Evolutionary conservation across 2,888 invertebrate species (phyloP).

Genomic region (Graphium colonna): DNA sequence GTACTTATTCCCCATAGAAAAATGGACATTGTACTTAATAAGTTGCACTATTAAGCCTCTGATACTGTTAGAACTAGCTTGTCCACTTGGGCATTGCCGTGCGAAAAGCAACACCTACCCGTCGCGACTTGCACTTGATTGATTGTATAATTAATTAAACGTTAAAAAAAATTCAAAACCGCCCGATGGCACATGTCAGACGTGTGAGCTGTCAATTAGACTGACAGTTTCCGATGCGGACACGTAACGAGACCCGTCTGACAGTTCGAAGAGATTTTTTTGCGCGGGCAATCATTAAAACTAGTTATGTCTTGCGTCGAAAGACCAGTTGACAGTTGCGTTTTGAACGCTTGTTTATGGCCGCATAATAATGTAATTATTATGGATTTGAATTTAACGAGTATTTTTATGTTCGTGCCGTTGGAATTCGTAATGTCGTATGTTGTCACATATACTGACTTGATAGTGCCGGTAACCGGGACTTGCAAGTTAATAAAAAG

Average conservation of each 20-base stretch:
- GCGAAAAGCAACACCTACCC: slow-evolving; percentile 75
- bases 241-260: slow-evolving; percentile 54
- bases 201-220: slow-evolving; percentile 74
- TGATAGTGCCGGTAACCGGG: too few species aligned
- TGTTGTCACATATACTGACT: too few species aligned
- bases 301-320: slow-evolving; percentile 46
- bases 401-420: slow-evolving; percentile 5
- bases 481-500: too few species aligned
- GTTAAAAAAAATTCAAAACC: slow-evolving; percentile 66
- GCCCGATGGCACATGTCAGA: slow-evolving; percentile 53
- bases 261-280: slow-evolving; percentile 38
- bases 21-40: too few species aligned
- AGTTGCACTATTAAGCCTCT: too few species aligned
- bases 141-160: slow-evolving; percentile 75
- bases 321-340: slow-evolving; percentile 58
- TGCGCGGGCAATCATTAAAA: slow-evolving; percentile 55
- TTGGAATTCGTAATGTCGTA: not conserved
- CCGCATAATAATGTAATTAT: slow-evolving; percentile 21
- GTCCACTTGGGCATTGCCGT: slow-evolving; percentile 44
- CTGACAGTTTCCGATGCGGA: slow-evolving; percentile 71
- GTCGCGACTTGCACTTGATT: slow-evolving; percentile 72
- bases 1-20: too few species aligned
- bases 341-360: slow-evolving; percentile 48
- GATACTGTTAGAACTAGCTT: too few species aligned
- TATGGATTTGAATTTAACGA: slow-evolving; percentile 1